Conservation (phyloP, 2,888 invertebrate species). For the Ephialtes manifestator region DNA sequence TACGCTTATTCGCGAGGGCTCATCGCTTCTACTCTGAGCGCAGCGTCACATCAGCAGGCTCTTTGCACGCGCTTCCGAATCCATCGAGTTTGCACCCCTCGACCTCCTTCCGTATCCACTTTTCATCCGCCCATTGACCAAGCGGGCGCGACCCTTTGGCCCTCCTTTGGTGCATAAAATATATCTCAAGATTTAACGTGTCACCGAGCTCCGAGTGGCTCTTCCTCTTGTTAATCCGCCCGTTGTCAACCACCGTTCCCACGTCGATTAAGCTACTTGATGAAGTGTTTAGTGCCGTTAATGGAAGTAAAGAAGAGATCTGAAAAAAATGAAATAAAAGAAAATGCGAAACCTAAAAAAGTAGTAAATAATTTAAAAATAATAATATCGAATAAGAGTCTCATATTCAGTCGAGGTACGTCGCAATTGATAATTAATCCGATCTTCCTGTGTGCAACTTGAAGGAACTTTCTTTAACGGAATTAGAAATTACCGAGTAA, state of each 20-base stretch:
- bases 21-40: conserved; percentile 44
- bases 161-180: conserved; percentile 34
- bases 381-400: background rate
- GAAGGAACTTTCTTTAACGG: background rate
- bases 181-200: conserved; percentile 28
- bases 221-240: conserved; percentile 9
- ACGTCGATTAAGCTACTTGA: background rate
- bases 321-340: background rate
- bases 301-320: background rate
- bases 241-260: conserved; percentile 8
- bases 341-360: no score
- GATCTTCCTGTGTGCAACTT: background rate
- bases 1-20: conserved; percentile 58
- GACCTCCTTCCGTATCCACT: conserved; percentile 57
- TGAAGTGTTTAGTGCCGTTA: background rate
- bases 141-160: conserved; percentile 9
- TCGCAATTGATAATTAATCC: background rate
- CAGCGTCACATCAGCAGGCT: conserved; percentile 60
- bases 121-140: conserved; percentile 19
- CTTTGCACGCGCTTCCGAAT: conserved; percentile 28
- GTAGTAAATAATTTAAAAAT: background rate
- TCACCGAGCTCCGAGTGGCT: conserved; percentile 26
- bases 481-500: background rate
- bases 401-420: background rate
- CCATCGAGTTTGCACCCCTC: conserved; percentile 56